These are phyloP conservation scores for Podocnemis expansa DNA, from an alignment of 2,113 vertebrate species.

Conservation along the genomic window DNA sequence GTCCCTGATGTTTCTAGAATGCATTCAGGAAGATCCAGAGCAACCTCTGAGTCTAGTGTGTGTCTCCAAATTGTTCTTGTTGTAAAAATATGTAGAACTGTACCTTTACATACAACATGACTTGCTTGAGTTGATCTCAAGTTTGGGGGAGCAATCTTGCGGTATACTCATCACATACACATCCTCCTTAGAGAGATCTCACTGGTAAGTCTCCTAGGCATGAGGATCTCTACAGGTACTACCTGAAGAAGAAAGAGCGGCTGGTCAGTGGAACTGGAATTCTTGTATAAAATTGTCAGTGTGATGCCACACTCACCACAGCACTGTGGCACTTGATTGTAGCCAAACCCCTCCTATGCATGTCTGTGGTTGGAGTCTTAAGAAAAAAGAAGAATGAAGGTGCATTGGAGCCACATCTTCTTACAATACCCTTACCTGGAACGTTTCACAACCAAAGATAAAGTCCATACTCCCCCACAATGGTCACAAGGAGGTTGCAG, in stretches of 20 bases:
- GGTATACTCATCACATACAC: neutral
- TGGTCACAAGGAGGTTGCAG: neutral
- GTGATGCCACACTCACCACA: neutral
- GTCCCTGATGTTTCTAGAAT: neutral
- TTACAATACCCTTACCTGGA: neutral
- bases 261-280: neutral
- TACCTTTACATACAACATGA: neutral
- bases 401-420: neutral
- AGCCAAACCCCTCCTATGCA: neutral
- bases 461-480: neutral
- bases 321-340: neutral
- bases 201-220: neutral
- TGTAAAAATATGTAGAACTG: neutral
- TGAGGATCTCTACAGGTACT: neutral
- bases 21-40: neutral
- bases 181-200: neutral
- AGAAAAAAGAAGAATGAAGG: conserved; percentile 4
- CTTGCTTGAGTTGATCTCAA: neutral
- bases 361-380: neutral
- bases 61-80: neutral
- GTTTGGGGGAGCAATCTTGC: neutral
- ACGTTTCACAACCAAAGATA: neutral
- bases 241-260: accelerated
- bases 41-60: neutral
- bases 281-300: neutral